Evolutionary conservation across 2,797 vertebrate genomes (phyloP), one percentile per base, ranked within the genome.

Genomic region (Lemur catta): DNA sequence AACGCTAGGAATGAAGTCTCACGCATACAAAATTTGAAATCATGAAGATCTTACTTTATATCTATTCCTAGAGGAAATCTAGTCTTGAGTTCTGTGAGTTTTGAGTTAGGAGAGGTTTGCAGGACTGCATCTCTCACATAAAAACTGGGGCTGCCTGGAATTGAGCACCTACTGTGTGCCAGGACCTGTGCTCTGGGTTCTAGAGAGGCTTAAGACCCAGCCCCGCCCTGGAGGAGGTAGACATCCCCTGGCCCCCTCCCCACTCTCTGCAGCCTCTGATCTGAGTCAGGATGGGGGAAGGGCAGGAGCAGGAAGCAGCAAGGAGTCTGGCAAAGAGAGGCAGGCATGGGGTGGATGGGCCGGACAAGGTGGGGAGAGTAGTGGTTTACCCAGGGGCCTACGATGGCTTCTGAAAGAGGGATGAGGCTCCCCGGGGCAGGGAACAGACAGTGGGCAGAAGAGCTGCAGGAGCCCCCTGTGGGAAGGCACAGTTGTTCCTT

Each of bases 381-480:
- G 30, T 14, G 24, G 26, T 9, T 48, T 52, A 18, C 6, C 30
- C 9, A 15, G 67, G 14, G 30, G 71, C 43, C 38, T 7, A 4
- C 4, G 2, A 1, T 7, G 76, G 17, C 20, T 7, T 18, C 61
- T 81, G 38, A 10, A 30, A 59, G 71, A 89, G 24, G 9, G 18
- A 17, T 50, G n/a, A 48, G 10, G 48, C 24, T 43, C 2, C 43
- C 20, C 6, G 11, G 65, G 43, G 41, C 52, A 63, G 10, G 76
- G 46, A 57, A 26, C 6, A 72, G 55, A 22, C 61, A 1, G 6
- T 1, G 30, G 72, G 17, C 28, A 5, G 57, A 52, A 63, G 46
- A 28, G 26, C 1, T 26, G 13, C 30, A 14, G 24, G 14, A 46
- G n/a, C 50, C 30, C 6, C 13, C 0, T 1, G 0, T 41, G 2